Conservation (phyloP, 2,888 invertebrate species). For the Scaeva pyrastri region DNA sequence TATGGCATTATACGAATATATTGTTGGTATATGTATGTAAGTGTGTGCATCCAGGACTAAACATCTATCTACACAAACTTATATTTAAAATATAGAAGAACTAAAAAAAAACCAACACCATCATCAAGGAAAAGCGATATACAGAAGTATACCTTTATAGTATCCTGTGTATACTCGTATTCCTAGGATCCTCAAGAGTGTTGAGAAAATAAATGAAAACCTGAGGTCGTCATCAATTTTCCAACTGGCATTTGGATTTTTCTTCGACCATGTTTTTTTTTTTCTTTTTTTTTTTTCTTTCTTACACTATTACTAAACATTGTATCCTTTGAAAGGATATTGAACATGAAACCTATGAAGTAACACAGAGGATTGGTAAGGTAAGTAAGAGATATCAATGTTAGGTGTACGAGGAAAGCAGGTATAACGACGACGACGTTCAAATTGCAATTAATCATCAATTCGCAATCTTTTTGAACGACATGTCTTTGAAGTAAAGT, state of each 20-base stretch:
- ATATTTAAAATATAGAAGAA: not conserved
- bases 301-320: conserved; percentile 21
- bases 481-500: conserved; percentile 49
- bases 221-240: conserved; percentile 74
- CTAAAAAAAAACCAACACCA: not conserved
- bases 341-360: conserved; percentile 22
- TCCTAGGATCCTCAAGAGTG: conserved; percentile 61
- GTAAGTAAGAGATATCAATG: no score
- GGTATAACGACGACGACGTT: conserved; percentile 45
- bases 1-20: not conserved
- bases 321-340: conserved; percentile 23
- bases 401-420: no score
- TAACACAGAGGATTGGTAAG: not conserved
- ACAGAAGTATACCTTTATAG: no score
- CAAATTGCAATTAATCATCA: conserved; percentile 67
- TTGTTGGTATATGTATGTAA: no score
- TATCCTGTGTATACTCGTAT: not conserved
- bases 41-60: no score
- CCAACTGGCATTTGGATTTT: conserved; percentile 68
- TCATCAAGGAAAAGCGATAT: conserved; percentile 12
- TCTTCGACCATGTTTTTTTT: conserved; percentile 12
- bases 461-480: conserved; percentile 65
- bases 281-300: conserved; percentile 1
- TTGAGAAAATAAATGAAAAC: conserved; percentile 72
- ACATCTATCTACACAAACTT: conserved; percentile 10